These are phyloP conservation scores for Perognathus longimembris DNA, from an alignment of 2,113 vertebrate species.

Conservation along the genomic window DNA sequence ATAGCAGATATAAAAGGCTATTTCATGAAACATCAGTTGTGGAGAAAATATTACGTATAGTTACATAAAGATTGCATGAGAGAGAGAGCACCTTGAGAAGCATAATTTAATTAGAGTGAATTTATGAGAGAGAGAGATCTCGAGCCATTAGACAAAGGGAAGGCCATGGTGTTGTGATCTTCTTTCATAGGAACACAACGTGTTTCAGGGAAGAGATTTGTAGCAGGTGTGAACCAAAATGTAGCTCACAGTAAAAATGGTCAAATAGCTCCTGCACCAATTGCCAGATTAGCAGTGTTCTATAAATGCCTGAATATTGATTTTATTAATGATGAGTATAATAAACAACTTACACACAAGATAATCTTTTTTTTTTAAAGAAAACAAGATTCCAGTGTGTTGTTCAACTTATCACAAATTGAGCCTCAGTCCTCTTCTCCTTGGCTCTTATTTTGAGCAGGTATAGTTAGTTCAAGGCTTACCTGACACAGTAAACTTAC, in stretches of 20 bases:
- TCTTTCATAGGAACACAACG: conserved; percentile 48
- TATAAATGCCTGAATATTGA: background rate
- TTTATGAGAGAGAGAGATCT: conserved; percentile 60
- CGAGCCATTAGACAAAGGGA: conserved; percentile 63
- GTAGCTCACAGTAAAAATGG: conserved; percentile 70
- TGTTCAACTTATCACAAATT: background rate
- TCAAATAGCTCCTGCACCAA: background rate
- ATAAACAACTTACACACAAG: background rate
- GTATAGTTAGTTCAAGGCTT: background rate
- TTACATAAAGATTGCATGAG: conserved; percentile 57
- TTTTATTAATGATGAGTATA: conserved; percentile 18
- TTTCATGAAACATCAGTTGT: conserved; percentile 82
- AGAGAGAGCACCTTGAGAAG: conserved; percentile 51
- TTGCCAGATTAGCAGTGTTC: conserved; percentile 21
- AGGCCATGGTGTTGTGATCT: conserved; percentile 20
- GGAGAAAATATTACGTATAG: conserved; percentile 74
- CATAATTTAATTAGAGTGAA: conserved; percentile 69
- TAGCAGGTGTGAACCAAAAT: conserved; percentile 71
- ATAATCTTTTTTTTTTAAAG: background rate
- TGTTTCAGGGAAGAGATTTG: conserved; percentile 71
- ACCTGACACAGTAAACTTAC: background rate
- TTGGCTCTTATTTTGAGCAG: background rate
- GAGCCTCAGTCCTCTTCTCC: background rate
- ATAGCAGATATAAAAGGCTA: conserved; percentile 70
- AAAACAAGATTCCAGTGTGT: background rate